Percentiles rank a stretch among this genome's conserved stretches.
Conservation (phyloP, 2,888 invertebrate genomes). For the Augochlorella aurata region DNA sequence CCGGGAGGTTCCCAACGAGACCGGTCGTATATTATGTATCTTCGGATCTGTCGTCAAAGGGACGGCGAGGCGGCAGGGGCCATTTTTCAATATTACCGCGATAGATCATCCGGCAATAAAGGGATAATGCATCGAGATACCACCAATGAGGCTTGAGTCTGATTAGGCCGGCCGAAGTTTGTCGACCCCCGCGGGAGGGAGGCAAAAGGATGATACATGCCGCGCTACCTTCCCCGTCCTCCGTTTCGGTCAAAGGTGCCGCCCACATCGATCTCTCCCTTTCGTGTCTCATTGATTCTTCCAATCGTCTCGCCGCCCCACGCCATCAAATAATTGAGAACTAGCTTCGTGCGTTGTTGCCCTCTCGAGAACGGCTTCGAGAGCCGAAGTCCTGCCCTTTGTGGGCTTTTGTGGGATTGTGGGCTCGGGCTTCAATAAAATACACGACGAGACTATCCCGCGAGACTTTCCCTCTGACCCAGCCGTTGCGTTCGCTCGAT, state of each 20-base stretch:
- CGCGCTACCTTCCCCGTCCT: constrained; percentile 57
- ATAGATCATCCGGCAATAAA: constrained; percentile 73
- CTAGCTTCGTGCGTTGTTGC: constrained; percentile 24
- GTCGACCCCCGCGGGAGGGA: constrained; percentile 62
- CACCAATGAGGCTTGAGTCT: constrained; percentile 67
- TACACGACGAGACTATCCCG: constrained; percentile 54
- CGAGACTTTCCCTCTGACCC: constrained; percentile 1
- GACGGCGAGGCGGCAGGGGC: constrained; percentile 55
- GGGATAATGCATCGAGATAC: constrained; percentile 65
- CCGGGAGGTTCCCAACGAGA: constrained; percentile 53
- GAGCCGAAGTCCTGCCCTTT: too few species aligned
- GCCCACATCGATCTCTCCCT: constrained; percentile 67
- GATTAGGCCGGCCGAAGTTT: constrained; percentile 69
- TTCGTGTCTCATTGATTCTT: constrained; percentile 65
- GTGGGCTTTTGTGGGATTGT: constrained; percentile 7
- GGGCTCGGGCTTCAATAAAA: constrained; percentile 49
- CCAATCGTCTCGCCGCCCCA: constrained; percentile 40
- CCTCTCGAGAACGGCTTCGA: neutral
- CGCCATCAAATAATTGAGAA: constrained; percentile 40
- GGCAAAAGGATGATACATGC: constrained; percentile 67
- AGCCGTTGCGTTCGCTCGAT: neutral
- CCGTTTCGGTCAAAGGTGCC: constrained; percentile 66
- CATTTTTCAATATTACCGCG: constrained; percentile 75
- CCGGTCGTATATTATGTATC: constrained; percentile 69
- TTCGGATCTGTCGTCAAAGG: constrained; percentile 71